phyloP scores from a whole-genome alignment of 2,113 vertebrate species.

The Macquaria ambigua region DNA sequence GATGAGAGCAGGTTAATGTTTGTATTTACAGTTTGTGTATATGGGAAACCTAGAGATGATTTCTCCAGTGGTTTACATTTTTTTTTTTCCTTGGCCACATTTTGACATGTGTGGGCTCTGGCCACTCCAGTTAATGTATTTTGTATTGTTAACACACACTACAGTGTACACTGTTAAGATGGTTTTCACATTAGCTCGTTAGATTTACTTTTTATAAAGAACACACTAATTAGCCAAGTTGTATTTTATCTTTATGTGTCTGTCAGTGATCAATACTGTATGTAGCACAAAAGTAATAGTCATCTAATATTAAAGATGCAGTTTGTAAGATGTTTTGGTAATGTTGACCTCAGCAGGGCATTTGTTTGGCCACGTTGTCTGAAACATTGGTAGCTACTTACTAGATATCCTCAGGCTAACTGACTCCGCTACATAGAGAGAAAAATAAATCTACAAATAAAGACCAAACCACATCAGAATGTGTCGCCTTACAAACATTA shows the following conservation, averaged over 20 bases:
- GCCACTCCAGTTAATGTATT: conserved; percentile 63
- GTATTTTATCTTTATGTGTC: conserved; percentile 69
- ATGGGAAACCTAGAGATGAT: conserved; percentile 44
- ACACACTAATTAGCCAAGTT: conserved; percentile 65
- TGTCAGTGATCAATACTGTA: conserved; percentile 75
- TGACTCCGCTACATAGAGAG: neutral
- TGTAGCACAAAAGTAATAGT: conserved; percentile 80
- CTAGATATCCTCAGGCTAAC: conserved; percentile 2
- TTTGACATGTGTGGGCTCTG: conserved; percentile 39
- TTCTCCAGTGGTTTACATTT: conserved; percentile 58
- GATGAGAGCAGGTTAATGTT: conserved; percentile 66
- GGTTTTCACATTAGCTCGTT: conserved; percentile 64
- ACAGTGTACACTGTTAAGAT: conserved; percentile 65
- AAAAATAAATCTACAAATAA: neutral
- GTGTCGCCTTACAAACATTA: neutral
- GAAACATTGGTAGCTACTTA: neutral
- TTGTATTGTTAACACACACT: conserved; percentile 72
- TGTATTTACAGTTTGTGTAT: conserved; percentile 64
- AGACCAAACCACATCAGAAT: neutral
- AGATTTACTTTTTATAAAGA: conserved; percentile 76
- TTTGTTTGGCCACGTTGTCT: conserved; percentile 27
- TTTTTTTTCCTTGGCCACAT: conserved; percentile 41
- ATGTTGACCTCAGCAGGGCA: conserved; percentile 31
- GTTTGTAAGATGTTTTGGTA: conserved; percentile 63
- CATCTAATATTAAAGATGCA: conserved; percentile 66